Conservation (phyloP, 2,113 vertebrate genomes). For the Eleginops maclovinus region DNA sequence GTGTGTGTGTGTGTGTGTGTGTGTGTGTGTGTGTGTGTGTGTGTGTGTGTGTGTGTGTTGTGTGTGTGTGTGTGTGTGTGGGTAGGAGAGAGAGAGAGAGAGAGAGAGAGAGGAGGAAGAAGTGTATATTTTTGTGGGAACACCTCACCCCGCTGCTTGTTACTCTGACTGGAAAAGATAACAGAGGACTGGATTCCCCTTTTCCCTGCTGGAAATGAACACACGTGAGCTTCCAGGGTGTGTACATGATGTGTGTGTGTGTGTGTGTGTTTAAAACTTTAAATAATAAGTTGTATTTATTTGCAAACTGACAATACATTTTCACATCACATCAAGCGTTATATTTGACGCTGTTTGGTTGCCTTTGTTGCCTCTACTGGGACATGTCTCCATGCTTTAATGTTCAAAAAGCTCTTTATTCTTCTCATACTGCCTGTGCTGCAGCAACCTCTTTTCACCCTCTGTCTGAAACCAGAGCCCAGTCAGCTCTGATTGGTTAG, state of each 20-base stretch:
- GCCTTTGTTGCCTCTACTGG: no score
- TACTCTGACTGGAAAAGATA: constrained; percentile 80
- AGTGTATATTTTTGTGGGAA: constrained; percentile 79
- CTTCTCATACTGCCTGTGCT: no score
- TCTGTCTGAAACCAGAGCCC: no score
- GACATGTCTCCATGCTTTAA: no score
- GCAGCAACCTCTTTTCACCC: no score
- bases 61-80: neutral
- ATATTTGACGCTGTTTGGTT: no score
- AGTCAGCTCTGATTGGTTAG: no score
- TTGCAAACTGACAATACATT: no score
- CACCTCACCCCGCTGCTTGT: constrained; percentile 70
- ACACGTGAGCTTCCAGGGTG: constrained; percentile 24
- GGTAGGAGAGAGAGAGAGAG: neutral
- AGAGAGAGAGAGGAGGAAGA: constrained; percentile 67
- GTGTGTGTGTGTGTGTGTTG: constrained; percentile 16
- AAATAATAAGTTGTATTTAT: no score
- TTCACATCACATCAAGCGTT: no score
- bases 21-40: constrained; percentile 33
- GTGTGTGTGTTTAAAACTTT: no score
- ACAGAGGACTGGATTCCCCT: constrained; percentile 70
- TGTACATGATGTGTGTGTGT: neutral
- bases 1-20: constrained; percentile 44
- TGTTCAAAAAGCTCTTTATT: no score
- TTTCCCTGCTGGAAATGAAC: constrained; percentile 61